Conservation (phyloP, 2,113 vertebrate genomes). For the Choloepus hoffmanni region DNA sequence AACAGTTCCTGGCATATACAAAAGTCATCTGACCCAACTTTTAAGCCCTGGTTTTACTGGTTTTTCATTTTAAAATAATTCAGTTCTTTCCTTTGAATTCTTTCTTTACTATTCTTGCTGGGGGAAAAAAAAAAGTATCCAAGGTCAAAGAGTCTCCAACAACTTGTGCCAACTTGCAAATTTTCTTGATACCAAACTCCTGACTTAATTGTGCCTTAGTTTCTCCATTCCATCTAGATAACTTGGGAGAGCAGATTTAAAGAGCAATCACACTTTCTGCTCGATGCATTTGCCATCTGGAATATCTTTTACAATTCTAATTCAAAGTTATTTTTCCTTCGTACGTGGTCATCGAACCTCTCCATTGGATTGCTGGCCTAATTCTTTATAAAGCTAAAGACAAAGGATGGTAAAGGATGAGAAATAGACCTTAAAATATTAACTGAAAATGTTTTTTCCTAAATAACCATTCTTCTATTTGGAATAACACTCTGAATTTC, state of each 20-base stretch:
- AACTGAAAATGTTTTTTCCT: slow-evolving; percentile 52
- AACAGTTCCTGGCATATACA: background rate
- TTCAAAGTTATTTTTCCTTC: slow-evolving; percentile 23
- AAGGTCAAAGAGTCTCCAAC: slow-evolving; percentile 24
- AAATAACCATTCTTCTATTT: slow-evolving; percentile 21
- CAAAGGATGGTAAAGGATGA: background rate
- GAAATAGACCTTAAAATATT: slow-evolving; percentile 26
- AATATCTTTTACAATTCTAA: background rate
- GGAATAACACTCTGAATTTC: slow-evolving; percentile 43
- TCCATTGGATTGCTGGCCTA: background rate
- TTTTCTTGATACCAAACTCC: slow-evolving; percentile 26
- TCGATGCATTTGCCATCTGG: background rate
- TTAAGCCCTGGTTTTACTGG: background rate
- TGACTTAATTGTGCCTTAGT: background rate
- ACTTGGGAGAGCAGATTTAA: background rate
- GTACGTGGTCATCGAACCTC: background rate
- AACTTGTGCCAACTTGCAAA: background rate
- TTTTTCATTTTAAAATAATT: slow-evolving; percentile 68
- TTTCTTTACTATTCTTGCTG: slow-evolving; percentile 51
- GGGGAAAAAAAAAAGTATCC: slow-evolving; percentile 34
- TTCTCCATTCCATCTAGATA: background rate
- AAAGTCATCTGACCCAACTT: background rate
- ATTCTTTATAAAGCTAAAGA: slow-evolving; percentile 40
- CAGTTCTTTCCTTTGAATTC: slow-evolving; percentile 55
- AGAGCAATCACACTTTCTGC: background rate